Evolutionary conservation across 1,140 invertebrate genomes (phyloP).

Genomic region (Teleogryllus occipitalis): DNA sequence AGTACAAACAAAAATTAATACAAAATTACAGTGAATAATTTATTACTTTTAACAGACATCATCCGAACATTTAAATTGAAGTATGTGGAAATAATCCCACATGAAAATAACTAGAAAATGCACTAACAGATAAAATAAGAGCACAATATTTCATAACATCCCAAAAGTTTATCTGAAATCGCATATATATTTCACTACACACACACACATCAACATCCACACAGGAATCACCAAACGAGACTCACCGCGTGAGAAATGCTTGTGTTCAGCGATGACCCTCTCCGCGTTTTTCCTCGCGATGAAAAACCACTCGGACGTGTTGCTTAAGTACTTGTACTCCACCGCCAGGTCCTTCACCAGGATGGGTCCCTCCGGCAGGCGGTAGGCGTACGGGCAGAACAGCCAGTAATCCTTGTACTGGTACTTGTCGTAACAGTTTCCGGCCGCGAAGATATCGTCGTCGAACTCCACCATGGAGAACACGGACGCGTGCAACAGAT

Average conservation of each 20-base stretch:
- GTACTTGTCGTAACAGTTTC: constrained; percentile 80
- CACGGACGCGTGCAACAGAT: constrained; percentile 79
- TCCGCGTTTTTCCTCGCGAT: constrained; percentile 84
- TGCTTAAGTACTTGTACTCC: constrained; percentile 86
- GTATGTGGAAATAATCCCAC: too few relatives aligned
- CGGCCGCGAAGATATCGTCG: constrained; percentile 87
- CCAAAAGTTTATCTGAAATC: too few relatives aligned
- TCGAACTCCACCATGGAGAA: constrained; percentile 90
- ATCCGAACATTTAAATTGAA: too few relatives aligned
- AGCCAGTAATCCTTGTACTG: constrained; percentile 76
- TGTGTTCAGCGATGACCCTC: constrained; percentile 71
- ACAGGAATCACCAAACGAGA: constrained; percentile 19
- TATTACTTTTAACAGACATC: too few relatives aligned
- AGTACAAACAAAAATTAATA: too few relatives aligned
- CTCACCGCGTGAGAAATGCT: constrained; percentile 75
- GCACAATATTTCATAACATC: too few relatives aligned
- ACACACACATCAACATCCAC: too few relatives aligned
- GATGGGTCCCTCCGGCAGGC: constrained; percentile 76
- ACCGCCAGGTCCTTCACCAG: constrained; percentile 84
- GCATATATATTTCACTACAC: too few relatives aligned
- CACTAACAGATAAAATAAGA: too few relatives aligned
- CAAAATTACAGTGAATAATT: too few relatives aligned
- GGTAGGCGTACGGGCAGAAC: constrained; percentile 88
- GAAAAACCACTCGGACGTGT: constrained; percentile 90
- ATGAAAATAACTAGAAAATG: too few relatives aligned